Evolutionary conservation across 2,888 invertebrate genomes (phyloP), one percentile per base, ranked within the genome.

Genomic region (Platerodrilus igneus): DNA sequence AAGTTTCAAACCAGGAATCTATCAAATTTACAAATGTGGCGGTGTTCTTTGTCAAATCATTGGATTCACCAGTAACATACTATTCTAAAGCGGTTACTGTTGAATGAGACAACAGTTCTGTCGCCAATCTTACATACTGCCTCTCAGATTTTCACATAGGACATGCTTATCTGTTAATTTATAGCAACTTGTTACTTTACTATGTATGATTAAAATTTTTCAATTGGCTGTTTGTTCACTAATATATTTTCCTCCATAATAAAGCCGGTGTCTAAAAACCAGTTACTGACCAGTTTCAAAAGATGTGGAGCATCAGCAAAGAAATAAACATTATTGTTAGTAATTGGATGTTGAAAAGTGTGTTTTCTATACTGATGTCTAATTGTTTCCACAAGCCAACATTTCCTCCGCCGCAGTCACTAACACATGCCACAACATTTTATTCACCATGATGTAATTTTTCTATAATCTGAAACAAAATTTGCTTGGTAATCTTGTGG

Each of bases 401-500:
- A 27, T 52, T 54, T 8, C 50, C 25, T 16, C 40, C 37, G 5
- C 51, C 55, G 36, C 49, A 52, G 32, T 57, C 51, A 18, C 27
- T 40, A 2, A 53, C 51, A 40, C 46, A 48, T 1, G 52, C 56
- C 2, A 58, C 50, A 5, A 52, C 52, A 5, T 23, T 41, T 20
- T 43, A 54, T n/a, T n/a, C n/a, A n/a, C n/a, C n/a, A n/a, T 39
- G 28, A 36, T 55, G 36, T 4, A 59, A 31, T 9, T 41, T 22
- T 4, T 27, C 35, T 18, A 57, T 52, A 4, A 56, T 23, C n/a
- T 42, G 15, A 4, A 32, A 8, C 14, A 53, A 37, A 38, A 58
- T 37, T 6, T 50, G 29, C 36, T 47, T 35, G 14, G 57, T 59
- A 29, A 62, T 55, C 41, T 53, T 58, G 39, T 48, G 28, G 40